phyloP scores from a whole-genome alignment of 2,797 vertebrate species.

The Tympanoctomys barrerae region DNA sequence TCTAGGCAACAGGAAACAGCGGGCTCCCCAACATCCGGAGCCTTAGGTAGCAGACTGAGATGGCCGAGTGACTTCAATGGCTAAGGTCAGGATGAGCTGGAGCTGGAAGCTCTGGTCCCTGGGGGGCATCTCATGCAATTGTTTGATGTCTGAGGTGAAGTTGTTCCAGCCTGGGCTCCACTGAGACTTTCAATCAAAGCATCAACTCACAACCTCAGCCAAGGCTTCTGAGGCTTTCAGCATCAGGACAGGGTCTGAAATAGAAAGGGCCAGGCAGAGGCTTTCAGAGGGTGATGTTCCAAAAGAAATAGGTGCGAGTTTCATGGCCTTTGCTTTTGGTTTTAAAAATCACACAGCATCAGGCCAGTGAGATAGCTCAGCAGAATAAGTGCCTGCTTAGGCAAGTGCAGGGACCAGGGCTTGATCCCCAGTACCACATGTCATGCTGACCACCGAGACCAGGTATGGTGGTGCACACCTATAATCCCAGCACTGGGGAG shows the following conservation, averaged over 20 bases:
- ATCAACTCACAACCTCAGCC: neutral
- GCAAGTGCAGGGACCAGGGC: too few species aligned
- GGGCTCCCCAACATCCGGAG: neutral
- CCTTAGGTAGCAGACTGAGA: neutral
- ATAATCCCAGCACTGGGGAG: too few species aligned
- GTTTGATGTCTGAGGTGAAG: neutral
- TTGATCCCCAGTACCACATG: too few species aligned
- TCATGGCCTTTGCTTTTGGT: neutral
- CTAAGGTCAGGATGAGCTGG: neutral
- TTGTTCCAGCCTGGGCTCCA: neutral
- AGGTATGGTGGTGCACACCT: too few species aligned
- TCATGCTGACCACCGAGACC: too few species aligned
- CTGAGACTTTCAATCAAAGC: neutral
- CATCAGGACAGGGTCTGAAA: neutral
- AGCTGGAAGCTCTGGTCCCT: neutral
- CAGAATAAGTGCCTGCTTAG: too few species aligned
- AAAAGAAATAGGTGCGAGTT: neutral
- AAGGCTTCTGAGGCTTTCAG: neutral
- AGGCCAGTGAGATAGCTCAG: too few species aligned
- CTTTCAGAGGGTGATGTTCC: neutral
- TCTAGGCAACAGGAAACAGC: neutral
- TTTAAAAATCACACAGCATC: neutral
- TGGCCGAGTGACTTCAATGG: neutral
- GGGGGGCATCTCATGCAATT: neutral
- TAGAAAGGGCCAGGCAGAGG: neutral